Conservation (phyloP, 1,140 invertebrate species). For the Diuraphis noxia region DNA sequence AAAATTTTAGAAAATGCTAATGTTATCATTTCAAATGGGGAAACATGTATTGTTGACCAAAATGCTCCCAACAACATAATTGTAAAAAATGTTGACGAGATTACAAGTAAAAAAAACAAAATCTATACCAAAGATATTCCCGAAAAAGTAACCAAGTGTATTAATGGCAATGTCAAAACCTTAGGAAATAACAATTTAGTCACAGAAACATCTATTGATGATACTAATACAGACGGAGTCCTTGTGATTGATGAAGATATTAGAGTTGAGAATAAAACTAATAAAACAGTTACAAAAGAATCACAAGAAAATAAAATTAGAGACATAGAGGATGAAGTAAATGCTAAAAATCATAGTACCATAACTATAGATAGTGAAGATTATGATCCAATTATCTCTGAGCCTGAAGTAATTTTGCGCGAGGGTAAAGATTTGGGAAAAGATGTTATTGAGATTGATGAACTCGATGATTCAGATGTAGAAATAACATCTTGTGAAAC, state of each 20-base stretch:
- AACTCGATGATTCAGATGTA: slow-evolving; percentile 36
- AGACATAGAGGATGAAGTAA: background rate
- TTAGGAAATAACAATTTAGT: background rate
- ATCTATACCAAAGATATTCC: background rate
- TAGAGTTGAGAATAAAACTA: background rate
- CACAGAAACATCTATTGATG: background rate
- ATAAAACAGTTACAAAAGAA: background rate
- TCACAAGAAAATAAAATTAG: background rate
- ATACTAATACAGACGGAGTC: background rate
- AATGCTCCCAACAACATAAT: no score
- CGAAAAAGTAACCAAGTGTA: background rate
- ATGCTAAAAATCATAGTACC: background rate
- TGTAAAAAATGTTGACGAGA: no score
- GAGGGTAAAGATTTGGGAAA: background rate
- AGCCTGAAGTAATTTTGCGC: background rate
- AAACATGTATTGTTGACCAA: no score
- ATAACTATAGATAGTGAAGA: background rate
- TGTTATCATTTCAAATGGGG: background rate
- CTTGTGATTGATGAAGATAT: slow-evolving; percentile 19
- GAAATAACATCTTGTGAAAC: slow-evolving; percentile 16
- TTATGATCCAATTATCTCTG: background rate
- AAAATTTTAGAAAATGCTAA: background rate
- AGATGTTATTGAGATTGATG: slow-evolving; percentile 15
- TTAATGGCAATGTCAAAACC: background rate
- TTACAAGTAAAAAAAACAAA: no score